Evolutionary conservation across 1,140 invertebrate species (phyloP), one percentile per base, ranked within the genome.

Genomic region (Eubasilissa regina): DNA sequence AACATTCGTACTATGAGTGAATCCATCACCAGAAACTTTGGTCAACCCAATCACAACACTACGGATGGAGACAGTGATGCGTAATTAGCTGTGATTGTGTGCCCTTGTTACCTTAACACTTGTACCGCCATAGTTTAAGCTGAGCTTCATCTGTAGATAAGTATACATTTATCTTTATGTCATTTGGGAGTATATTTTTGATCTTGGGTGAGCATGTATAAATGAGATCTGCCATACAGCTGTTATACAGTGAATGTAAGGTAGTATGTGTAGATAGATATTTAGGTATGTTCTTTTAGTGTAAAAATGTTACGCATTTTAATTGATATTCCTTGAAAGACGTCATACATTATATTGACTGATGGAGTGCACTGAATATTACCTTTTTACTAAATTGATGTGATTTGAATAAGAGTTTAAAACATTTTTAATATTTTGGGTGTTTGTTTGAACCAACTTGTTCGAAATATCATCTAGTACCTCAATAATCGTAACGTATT

Each of bases 1-100:
- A 94, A 95, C 86, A 93, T 95, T 80, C 90, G 93, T 75, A 92
- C 92, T 19, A 92, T 95, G 86, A 94, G 93, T 83, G 93, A 94
- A 84, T 94, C 92, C 83, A 95, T 94, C 76, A 94, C 93, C 0
- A 87, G 93, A 78, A 94, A 94, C 86, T 94, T 94, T 87, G 93
- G 93, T 44, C 92, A 93, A 83, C 91, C 93, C 47, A 87, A 90
- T 47, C 87, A 89, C 84, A 89, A 87, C 79, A 91, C 92, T 84
- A 93, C 92, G 13, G 91, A 92, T 85, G 90, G 89, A 70, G 92
- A 93, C 84, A 92, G 91, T 85, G 92, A 93, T 84, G 90, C 92
- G 43, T 92, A 84, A 85, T 78, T 55, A 66, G 48, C 44, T 76
- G 80, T 75, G 55, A 79, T 58, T 11, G 62, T 17, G 43, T 60